phyloP scores from a whole-genome alignment of 2,888 invertebrate genomes.

The Endotricha flammealis region DNA sequence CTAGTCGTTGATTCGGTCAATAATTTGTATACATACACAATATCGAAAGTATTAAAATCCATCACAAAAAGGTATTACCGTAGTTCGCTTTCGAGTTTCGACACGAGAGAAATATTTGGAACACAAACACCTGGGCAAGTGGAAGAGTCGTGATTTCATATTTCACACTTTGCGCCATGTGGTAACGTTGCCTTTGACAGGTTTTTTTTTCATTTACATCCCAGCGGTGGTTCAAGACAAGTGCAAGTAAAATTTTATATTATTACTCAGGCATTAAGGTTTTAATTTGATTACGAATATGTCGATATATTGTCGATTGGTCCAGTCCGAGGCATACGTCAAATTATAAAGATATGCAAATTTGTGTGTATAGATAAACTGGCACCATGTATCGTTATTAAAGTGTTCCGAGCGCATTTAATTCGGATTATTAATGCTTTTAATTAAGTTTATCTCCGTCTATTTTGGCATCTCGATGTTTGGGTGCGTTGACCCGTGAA shows the following conservation, averaged over 20 bases:
- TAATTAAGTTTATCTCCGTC: conserved; percentile 68
- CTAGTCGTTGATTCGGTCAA: conserved; percentile 38
- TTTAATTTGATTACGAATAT: conserved; percentile 21
- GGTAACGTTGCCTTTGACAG: conserved; percentile 59
- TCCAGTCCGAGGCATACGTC: conserved; percentile 43
- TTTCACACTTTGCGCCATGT: conserved; percentile 73
- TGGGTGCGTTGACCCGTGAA: conserved; percentile 56
- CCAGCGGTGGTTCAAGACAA: conserved; percentile 24
- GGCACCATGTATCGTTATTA: conserved; percentile 50
- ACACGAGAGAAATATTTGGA: conserved; percentile 71
- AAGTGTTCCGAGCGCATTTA: conserved; percentile 55
- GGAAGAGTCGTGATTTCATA: conserved; percentile 76
- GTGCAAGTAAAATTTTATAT: conserved; percentile 23
- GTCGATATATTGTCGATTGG: conserved; percentile 29
- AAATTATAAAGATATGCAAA: conserved; percentile 70
- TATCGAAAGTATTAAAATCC: conserved; percentile 47
- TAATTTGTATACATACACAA: conserved; percentile 34
- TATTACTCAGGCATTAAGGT: conserved; percentile 26
- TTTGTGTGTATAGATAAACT: conserved; percentile 48
- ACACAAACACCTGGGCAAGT: conserved; percentile 68
- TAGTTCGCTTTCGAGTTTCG: conserved; percentile 54
- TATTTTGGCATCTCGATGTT: conserved; percentile 56
- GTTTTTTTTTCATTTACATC: conserved; percentile 58
- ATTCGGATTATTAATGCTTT: conserved; percentile 64
- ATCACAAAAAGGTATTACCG: conserved; percentile 45